A percentile compares a stretch with the other conserved stretches of the same genome.
phyloP scores from a whole-genome alignment of 2,113 vertebrate species.

The Cryptomyrus ogoouensis region DNA sequence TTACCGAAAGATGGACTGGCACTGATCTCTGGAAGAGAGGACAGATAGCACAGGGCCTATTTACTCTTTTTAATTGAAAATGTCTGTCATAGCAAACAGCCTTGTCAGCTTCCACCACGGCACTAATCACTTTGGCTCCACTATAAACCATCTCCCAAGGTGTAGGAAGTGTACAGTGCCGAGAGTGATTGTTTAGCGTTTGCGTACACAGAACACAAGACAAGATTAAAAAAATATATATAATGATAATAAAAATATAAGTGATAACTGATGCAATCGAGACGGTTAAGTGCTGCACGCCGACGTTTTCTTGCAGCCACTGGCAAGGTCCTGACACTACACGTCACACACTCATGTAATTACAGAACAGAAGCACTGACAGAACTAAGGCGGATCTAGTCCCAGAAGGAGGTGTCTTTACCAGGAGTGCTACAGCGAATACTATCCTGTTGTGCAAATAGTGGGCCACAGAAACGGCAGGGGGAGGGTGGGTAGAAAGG shows the following conservation, averaged over 20 bases:
- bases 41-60: constrained; percentile 58
- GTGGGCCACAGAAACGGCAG: neutral
- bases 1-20: constrained; percentile 47
- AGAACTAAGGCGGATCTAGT: neutral
- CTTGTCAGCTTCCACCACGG: constrained; percentile 36
- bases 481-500: neutral
- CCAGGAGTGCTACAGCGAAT: neutral
- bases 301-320: neutral
- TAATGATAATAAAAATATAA: neutral
- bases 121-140: constrained; percentile 43
- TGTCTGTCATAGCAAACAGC: constrained; percentile 52
- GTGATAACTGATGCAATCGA: neutral
- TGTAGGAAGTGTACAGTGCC: neutral
- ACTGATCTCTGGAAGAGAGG: constrained; percentile 45
- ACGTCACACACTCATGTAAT: neutral
- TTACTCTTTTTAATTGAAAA: constrained; percentile 66
- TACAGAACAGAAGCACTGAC: neutral
- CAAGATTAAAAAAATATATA: neutral
- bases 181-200: neutral
- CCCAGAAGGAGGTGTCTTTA: neutral
- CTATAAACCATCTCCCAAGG: neutral
- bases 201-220: neutral
- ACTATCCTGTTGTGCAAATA: neutral
- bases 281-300: neutral
- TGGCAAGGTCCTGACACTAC: neutral